These are phyloP conservation scores for Cromileptes altivelis DNA, from an alignment of 2,113 vertebrate genomes.

Conservation along the genomic window DNA sequence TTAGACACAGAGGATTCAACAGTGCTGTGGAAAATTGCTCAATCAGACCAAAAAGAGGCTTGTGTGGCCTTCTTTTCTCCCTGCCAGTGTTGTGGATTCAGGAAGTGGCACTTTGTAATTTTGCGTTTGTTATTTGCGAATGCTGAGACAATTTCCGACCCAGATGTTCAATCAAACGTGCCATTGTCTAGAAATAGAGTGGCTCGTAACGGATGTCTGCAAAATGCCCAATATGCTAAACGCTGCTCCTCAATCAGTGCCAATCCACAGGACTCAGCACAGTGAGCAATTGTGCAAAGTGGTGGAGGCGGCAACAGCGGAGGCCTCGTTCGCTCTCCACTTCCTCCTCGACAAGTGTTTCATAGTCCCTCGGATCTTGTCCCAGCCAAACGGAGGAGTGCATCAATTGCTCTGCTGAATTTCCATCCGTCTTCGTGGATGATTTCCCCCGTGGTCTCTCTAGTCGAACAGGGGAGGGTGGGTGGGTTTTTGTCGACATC, in stretches of 20 bases:
- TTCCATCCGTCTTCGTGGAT: constrained; percentile 74
- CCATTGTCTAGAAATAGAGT: constrained; percentile 31
- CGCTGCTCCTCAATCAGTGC: constrained; percentile 37
- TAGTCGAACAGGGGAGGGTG: constrained; percentile 14
- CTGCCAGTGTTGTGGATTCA: background rate
- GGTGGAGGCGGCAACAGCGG: constrained; percentile 19
- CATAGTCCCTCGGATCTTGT: constrained; percentile 70
- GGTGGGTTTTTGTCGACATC: constrained; percentile 14
- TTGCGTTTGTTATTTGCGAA: constrained; percentile 26
- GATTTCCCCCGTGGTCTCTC: constrained; percentile 78
- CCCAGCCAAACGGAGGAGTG: constrained; percentile 69
- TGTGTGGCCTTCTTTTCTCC: background rate
- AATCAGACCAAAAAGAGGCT: constrained; percentile 38
- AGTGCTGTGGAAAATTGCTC: constrained; percentile 53
- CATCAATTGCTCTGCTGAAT: constrained; percentile 77
- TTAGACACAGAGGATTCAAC: constrained; percentile 66
- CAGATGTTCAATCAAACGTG: constrained; percentile 50
- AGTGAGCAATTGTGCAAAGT: constrained; percentile 44
- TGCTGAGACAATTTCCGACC: constrained; percentile 7
- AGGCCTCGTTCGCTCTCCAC: constrained; percentile 30
- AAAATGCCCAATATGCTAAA: constrained; percentile 55
- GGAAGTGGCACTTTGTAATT: constrained; percentile 33
- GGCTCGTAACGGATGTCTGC: background rate
- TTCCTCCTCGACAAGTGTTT: constrained; percentile 65
- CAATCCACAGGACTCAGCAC: constrained; percentile 12